phyloP scores from a whole-genome alignment of 1,140 invertebrate genomes.

The Aporrectodea caliginosa region DNA sequence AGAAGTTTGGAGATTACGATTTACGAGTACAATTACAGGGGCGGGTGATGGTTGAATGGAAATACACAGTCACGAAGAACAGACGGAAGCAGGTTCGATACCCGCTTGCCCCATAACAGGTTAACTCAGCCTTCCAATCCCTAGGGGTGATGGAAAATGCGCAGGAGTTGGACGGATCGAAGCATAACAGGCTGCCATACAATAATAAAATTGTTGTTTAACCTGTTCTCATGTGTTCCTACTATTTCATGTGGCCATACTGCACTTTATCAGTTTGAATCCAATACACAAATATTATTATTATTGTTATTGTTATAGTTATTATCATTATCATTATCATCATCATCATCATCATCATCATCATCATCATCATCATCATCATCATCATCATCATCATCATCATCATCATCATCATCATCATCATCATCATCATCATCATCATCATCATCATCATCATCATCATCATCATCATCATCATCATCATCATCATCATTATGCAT shows the following conservation, averaged over 20 bases:
- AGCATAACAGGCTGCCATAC: background rate
- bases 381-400: slow-evolving; percentile 3
- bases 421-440: background rate
- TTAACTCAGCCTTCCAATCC: background rate
- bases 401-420: slow-evolving; percentile 2
- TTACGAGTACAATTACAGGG: too few species aligned
- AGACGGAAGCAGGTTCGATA: too few species aligned
- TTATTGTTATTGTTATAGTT: too few species aligned
- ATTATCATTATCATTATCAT: background rate
- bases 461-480: slow-evolving; percentile 2
- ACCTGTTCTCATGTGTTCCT: too few species aligned
- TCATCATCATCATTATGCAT: background rate
- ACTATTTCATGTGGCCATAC: background rate
- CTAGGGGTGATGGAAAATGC: background rate
- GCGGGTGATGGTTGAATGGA: too few species aligned
- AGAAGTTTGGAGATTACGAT: too few species aligned
- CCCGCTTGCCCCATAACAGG: too few species aligned
- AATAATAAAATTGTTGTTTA: background rate
- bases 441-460: background rate
- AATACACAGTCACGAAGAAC: too few species aligned
- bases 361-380: slow-evolving; percentile 2
- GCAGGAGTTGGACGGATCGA: background rate
- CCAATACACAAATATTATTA: too few species aligned
- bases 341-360: slow-evolving; percentile 2
- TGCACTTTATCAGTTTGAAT: background rate